Conservation (phyloP, 2,888 invertebrate genomes). For the Mythimna vitellina region DNA sequence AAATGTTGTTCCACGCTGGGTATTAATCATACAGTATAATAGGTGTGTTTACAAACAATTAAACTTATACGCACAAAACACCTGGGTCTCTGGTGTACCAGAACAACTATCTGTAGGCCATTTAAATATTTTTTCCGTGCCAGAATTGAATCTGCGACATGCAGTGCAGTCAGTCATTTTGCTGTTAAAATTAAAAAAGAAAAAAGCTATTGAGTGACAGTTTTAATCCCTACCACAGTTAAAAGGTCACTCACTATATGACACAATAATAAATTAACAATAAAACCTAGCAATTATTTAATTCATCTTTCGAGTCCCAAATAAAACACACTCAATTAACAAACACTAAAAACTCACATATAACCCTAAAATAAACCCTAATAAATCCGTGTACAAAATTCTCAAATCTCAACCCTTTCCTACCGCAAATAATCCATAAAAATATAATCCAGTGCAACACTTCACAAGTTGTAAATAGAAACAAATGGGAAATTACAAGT, state of each 20-base stretch:
- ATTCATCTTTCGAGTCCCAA: background rate
- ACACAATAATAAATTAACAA: background rate
- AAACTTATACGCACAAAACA: too few relatives aligned
- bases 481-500: constrained; percentile 74
- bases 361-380: constrained; percentile 41
- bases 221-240: background rate
- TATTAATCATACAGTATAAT: too few relatives aligned
- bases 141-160: too few relatives aligned
- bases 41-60: too few relatives aligned
- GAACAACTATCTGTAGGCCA: too few relatives aligned
- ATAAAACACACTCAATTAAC: constrained; percentile 27
- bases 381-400: constrained; percentile 43
- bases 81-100: too few relatives aligned
- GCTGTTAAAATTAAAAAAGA: too few relatives aligned
- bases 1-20: too few relatives aligned
- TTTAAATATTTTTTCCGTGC: too few relatives aligned
- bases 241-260: background rate
- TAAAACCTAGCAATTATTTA: background rate
- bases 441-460: constrained; percentile 59
- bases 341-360: constrained; percentile 32
- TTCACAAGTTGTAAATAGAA: constrained; percentile 69
- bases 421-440: constrained; percentile 59
- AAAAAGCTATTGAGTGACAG: too few relatives aligned
- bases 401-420: constrained; percentile 47
- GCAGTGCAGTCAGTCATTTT: too few relatives aligned